These are phyloP conservation scores for Troides aeacus DNA, from an alignment of 2,888 invertebrate species.

Conservation along the genomic window DNA sequence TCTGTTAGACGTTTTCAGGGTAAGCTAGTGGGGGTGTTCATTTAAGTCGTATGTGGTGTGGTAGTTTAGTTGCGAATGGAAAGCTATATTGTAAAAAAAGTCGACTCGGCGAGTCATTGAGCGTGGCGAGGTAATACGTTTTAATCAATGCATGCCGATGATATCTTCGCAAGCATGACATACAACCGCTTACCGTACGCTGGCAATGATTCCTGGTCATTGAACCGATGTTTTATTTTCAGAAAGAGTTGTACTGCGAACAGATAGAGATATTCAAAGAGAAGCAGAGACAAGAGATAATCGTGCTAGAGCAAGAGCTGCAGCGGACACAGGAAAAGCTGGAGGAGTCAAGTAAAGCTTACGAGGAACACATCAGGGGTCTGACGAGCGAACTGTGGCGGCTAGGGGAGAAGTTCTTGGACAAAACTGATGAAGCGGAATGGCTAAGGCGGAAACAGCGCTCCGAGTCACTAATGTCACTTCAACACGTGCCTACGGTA, in stretches of 20 bases:
- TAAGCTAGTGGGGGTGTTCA: conserved; percentile 46
- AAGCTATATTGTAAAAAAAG: conserved; percentile 28
- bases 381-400: conserved; percentile 81
- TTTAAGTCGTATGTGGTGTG: conserved; percentile 46
- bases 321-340: conserved; percentile 77
- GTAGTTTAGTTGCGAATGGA: conserved; percentile 41
- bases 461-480: conserved; percentile 68
- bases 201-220: neutral
- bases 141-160: conserved; percentile 41
- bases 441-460: conserved; percentile 64
- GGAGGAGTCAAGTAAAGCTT: conserved; percentile 55
- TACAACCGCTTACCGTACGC: conserved; percentile 4
- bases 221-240: conserved; percentile 41
- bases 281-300: conserved; percentile 78
- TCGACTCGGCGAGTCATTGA: conserved; percentile 3
- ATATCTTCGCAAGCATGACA: conserved; percentile 35
- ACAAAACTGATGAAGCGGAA: conserved; percentile 79
- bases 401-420: conserved; percentile 80
- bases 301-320: conserved; percentile 67
- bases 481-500: conserved; percentile 71
- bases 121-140: conserved; percentile 56
- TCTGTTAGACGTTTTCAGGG: conserved; percentile 20
- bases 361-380: conserved; percentile 64
- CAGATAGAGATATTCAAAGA: conserved; percentile 77
- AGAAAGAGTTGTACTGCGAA: conserved; percentile 82